phyloP scores from a whole-genome alignment of 2,113 vertebrate genomes.

The Delphinus delphis region DNA sequence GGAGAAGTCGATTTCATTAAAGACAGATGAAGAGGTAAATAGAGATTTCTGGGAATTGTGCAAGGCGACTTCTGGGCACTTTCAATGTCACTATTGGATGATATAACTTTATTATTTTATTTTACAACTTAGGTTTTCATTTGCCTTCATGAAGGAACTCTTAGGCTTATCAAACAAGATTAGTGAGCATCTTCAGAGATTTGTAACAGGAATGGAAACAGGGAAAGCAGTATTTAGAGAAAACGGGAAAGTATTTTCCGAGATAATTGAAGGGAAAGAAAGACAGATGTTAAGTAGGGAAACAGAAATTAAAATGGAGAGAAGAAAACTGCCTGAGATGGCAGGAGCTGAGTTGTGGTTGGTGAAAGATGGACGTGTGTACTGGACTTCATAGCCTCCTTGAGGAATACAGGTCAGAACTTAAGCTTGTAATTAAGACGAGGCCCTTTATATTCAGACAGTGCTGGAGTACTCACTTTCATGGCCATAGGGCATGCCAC shows the following conservation, averaged over 20 bases:
- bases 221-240: conserved; percentile 11
- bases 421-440: neutral
- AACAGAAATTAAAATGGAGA: neutral
- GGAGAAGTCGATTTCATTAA: conserved; percentile 41
- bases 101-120: conserved; percentile 24
- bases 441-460: neutral
- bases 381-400: neutral
- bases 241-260: neutral
- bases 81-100: neutral
- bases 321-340: neutral
- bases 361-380: neutral
- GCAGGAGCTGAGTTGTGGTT: neutral
- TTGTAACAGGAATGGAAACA: neutral
- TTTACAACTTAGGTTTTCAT: conserved; percentile 10
- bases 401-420: neutral
- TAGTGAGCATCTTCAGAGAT: neutral
- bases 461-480: neutral
- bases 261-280: neutral
- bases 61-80: neutral
- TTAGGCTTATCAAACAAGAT: neutral
- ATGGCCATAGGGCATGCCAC: neutral
- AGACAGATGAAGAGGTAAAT: conserved; percentile 29
- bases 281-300: neutral
- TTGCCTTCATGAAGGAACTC: neutral
- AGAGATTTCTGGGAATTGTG: conserved; percentile 41